A percentile compares a stretch with the other conserved stretches of the same genome.
These are phyloP conservation scores for Aulostomus chinensis DNA, from an alignment of 2,797 vertebrate species.

Conservation along the genomic window DNA sequence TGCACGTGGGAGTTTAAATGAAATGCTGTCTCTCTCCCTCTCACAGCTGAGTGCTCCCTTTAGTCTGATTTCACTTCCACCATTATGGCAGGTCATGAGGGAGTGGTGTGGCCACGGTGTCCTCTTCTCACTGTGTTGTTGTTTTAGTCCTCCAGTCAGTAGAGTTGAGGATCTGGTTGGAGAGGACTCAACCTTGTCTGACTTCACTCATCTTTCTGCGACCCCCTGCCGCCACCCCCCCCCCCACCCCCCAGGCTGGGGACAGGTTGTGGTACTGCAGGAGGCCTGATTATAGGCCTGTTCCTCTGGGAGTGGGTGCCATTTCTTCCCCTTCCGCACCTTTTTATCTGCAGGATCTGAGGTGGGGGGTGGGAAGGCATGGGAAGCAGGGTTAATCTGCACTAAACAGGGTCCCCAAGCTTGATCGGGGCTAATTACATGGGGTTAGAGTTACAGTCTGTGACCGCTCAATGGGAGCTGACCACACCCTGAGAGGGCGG, in stretches of 20 bases:
- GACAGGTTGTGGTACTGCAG: slow-evolving; percentile 47
- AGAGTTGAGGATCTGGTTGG: background rate
- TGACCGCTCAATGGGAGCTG: slow-evolving; percentile 17
- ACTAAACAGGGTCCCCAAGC: slow-evolving; percentile 45
- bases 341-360: slow-evolving; percentile 61
- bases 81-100: slow-evolving; percentile 32
- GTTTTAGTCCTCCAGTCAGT: too few species aligned
- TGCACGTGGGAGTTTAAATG: background rate
- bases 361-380: slow-evolving; percentile 36
- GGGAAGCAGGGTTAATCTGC: slow-evolving; percentile 55
- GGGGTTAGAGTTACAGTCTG: slow-evolving; percentile 54
- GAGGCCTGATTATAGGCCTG: slow-evolving; percentile 67
- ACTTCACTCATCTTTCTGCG: slow-evolving; percentile 17
- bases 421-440: slow-evolving; percentile 68
- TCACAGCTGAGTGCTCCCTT: background rate
- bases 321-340: slow-evolving; percentile 40
- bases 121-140: slow-evolving; percentile 2
- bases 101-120: slow-evolving; percentile 14
- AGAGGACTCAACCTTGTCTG: slow-evolving; percentile 31
- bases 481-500: slow-evolving; percentile 33
- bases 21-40: background rate
- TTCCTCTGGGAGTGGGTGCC: slow-evolving; percentile 50
- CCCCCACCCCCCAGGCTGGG: slow-evolving; percentile 12
- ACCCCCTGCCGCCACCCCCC: background rate
- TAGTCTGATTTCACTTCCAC: slow-evolving; percentile 24